Conservation (phyloP, 2,113 vertebrate genomes). For the Eudyptes chrysolophus region DNA sequence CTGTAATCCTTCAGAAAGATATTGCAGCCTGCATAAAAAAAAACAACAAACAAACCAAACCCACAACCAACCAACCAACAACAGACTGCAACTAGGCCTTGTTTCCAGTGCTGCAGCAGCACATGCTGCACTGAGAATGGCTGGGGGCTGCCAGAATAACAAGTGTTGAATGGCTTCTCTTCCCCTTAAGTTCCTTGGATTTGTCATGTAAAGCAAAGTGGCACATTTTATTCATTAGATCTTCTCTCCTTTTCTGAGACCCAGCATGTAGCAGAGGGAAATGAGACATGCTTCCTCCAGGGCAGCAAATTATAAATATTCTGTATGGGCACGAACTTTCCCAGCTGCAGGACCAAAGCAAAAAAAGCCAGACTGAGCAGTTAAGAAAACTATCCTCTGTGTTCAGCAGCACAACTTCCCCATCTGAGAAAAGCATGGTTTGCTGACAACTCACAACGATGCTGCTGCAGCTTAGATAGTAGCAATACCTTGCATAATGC, state of each 20-base stretch:
- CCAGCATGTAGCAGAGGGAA: background rate
- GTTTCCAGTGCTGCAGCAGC: background rate
- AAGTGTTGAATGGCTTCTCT: background rate
- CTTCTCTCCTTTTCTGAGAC: background rate
- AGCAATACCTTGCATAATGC: background rate
- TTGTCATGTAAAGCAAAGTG: background rate
- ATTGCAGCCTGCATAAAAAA: background rate
- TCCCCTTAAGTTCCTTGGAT: background rate
- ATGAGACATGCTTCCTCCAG: background rate
- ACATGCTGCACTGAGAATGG: background rate
- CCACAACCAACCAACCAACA: too few species aligned
- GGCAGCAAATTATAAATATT: background rate
- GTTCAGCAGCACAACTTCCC: background rate
- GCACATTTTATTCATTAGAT: background rate
- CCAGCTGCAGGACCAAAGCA: background rate
- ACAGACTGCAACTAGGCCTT: background rate
- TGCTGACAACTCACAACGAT: background rate
- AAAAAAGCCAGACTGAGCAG: background rate
- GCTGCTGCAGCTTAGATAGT: background rate
- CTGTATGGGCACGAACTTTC: background rate
- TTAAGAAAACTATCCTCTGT: background rate
- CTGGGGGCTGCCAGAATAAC: background rate
- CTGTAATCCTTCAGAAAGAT: background rate
- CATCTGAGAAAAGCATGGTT: accelerated
- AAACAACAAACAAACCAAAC: too few species aligned